Evolutionary conservation across 2,888 invertebrate species (phyloP), one percentile per base, ranked within the genome.

Genomic region (Phania funesta): DNA sequence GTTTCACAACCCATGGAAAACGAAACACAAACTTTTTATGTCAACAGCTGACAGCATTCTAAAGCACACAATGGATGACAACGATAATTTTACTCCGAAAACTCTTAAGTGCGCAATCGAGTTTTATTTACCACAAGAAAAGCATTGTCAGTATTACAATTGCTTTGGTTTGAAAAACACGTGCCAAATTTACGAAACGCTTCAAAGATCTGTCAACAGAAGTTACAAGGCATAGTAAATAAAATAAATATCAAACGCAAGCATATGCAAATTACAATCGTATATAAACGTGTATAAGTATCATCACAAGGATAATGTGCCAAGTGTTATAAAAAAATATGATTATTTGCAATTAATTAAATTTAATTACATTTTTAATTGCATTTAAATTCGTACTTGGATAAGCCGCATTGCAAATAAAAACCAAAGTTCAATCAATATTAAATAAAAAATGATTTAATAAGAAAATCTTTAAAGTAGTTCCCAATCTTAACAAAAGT

Each of bases 141-240:
- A 29, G 54, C 6, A 50, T 9, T 50, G 50, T 22, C 68, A 82
- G 81, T 82, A 64, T 78, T 41, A 41, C 64, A 58, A 56, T 74
- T 70, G 64, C 77, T 77, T 64, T 68, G 77, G 74, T 74, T 77
- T 74, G 62, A 64, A 68, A 70, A 74, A 74, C 81, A 82, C 68
- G 81, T 82, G 81, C 32, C 77, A 50, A 54, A 32, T 32, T 50
- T 7, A 9, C 18, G 24, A 64, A 70, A 68, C 62, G 81, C 74
- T 48, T 64, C 58, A 58, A 44, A 35, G 16, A 41, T 9, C 5
- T 50, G 18, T n/a, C 9, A 38, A 6, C 18, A 44, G 22, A 18
- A 0, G 1, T 4, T n/a, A 38, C 1, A 38, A 38, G 0, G 3
- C 0, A 4, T 32, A 48, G 9, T 38, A 38, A 13, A n/a, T 16